phyloP scores from a whole-genome alignment of 2,797 vertebrate species.

The Chromobotia macracanthus region DNA sequence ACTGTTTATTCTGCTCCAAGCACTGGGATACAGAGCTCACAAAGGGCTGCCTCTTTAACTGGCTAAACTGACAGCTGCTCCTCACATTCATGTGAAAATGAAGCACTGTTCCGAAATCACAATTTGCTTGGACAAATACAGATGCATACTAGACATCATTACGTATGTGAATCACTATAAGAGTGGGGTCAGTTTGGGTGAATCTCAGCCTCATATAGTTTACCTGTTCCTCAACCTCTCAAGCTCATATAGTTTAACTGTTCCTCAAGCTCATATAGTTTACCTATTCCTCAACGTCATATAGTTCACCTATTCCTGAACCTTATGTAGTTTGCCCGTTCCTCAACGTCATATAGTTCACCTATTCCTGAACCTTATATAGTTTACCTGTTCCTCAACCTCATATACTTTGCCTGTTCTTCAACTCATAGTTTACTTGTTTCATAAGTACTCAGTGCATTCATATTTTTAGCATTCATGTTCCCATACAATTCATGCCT shows the following conservation, averaged over 20 bases:
- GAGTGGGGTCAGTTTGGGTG: slow-evolving; percentile 17
- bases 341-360: no score
- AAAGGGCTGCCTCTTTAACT: slow-evolving; percentile 70
- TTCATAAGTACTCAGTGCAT: no score
- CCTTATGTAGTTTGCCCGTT: no score
- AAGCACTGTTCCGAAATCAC: slow-evolving; percentile 66
- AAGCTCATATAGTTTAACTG: slow-evolving; percentile 23
- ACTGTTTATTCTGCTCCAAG: slow-evolving; percentile 67
- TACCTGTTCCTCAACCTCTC: slow-evolving; percentile 55
- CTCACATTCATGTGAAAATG: slow-evolving; percentile 76
- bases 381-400: no score
- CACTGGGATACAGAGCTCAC: slow-evolving; percentile 59
- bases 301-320: no score
- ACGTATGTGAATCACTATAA: slow-evolving; percentile 34
- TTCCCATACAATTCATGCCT: background rate
- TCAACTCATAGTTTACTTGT: no score
- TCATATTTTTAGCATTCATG: background rate
- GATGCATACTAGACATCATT: slow-evolving; percentile 67
- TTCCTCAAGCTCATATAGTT: background rate
- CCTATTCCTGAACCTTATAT: no score
- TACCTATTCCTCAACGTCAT: no score
- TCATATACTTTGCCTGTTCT: no score
- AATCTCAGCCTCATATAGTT: slow-evolving; percentile 18
- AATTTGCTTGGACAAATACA: slow-evolving; percentile 61
- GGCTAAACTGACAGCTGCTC: slow-evolving; percentile 79